Evolutionary conservation across 1,140 invertebrate genomes (phyloP).

Genomic region (Halesus radiatus): DNA sequence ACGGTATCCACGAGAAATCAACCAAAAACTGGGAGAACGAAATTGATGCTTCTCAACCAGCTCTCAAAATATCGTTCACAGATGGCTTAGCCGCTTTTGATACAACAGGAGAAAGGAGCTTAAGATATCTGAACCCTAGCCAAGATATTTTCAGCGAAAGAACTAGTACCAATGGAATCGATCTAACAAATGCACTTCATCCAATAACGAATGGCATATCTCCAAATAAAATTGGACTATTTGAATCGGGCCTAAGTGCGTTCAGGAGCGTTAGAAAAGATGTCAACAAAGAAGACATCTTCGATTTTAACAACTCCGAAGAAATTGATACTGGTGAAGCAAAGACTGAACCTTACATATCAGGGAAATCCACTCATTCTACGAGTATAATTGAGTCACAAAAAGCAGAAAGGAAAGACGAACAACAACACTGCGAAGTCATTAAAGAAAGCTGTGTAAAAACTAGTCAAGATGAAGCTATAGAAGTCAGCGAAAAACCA

Average conservation of each 20-base stretch:
- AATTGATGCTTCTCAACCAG: slow-evolving; percentile 63
- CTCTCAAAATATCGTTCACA: slow-evolving; percentile 42
- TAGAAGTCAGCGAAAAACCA: slow-evolving; percentile 62
- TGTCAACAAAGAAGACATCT: slow-evolving; percentile 23
- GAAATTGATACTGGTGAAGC: not conserved
- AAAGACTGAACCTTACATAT: not conserved
- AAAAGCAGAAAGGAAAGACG: not conserved
- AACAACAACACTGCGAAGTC: slow-evolving; percentile 17
- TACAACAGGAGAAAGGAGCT: slow-evolving; percentile 44
- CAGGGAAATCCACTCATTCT: not conserved
- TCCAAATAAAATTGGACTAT: slow-evolving; percentile 26
- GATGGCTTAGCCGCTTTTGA: slow-evolving; percentile 31
- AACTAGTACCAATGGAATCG: slow-evolving; percentile 42
- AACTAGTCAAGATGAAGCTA: slow-evolving; percentile 15
- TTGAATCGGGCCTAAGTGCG: slow-evolving; percentile 47
- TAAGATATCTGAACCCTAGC: slow-evolving; percentile 34
- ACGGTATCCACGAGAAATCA: slow-evolving; percentile 62
- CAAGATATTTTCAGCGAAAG: slow-evolving; percentile 39
- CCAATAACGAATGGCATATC: slow-evolving; percentile 15
- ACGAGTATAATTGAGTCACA: not conserved
- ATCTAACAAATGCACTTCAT: slow-evolving; percentile 30
- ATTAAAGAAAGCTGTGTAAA: too few species aligned
- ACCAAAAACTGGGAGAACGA: slow-evolving; percentile 70
- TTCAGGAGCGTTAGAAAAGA: slow-evolving; percentile 53
- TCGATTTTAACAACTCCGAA: slow-evolving; percentile 10